phyloP scores from a whole-genome alignment of 2,113 vertebrate genomes.

The Xiphophorus couchianus region DNA sequence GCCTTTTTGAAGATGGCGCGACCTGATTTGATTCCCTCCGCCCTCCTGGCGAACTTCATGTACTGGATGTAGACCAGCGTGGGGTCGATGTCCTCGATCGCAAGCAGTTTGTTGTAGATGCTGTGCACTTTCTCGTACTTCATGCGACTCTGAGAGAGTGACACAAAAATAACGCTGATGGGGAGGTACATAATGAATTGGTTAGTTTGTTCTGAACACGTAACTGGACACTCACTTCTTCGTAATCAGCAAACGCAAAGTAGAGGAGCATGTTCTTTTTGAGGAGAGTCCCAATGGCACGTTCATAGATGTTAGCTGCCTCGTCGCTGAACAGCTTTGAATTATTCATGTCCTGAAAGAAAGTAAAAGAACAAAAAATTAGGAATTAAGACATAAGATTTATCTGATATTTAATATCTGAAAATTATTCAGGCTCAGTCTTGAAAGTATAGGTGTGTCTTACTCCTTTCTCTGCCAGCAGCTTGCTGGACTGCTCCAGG shows the following conservation, averaged over 20 bases:
- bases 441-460: slow-evolving; percentile 33
- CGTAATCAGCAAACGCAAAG: slow-evolving; percentile 98
- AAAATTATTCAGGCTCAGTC: background rate
- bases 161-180: background rate
- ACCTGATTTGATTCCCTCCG: slow-evolving; percentile 97
- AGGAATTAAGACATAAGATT: background rate
- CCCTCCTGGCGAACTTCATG: slow-evolving; percentile 98
- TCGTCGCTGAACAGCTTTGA: slow-evolving; percentile 99
- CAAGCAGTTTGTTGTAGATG: slow-evolving; percentile 95
- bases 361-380: background rate
- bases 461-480: slow-evolving; percentile 98
- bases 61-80: slow-evolving; percentile 99
- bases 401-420: background rate
- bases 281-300: slow-evolving; percentile 96
- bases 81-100: slow-evolving; percentile 98
- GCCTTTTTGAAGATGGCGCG: slow-evolving; percentile 99
- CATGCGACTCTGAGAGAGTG: slow-evolving; percentile 90
- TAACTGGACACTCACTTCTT: slow-evolving; percentile 85
- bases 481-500: slow-evolving; percentile 97
- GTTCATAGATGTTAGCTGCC: slow-evolving; percentile 98
- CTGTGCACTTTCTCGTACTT: slow-evolving; percentile 98
- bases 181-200: fast-evolving
- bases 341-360: slow-evolving; percentile 96
- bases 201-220: background rate
- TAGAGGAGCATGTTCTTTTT: slow-evolving; percentile 99